Conservation (phyloP, 1,140 invertebrate genomes). For the Lasaia peninsularis region DNA sequence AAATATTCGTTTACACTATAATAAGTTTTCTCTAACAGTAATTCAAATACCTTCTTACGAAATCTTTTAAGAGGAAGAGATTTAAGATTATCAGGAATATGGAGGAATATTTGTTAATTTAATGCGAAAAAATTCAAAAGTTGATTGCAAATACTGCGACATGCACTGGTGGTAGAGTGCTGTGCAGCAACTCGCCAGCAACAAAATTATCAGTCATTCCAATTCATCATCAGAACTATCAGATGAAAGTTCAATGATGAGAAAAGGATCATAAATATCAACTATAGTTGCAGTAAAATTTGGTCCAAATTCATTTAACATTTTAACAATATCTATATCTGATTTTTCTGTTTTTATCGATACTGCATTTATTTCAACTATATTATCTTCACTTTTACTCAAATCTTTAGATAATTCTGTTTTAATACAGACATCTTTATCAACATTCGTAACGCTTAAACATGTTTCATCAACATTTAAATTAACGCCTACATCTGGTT, state of each 20-base stretch:
- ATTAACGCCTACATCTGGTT: too few relatives aligned
- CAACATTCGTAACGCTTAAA: background rate
- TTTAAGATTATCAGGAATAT: too few relatives aligned
- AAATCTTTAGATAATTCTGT: background rate
- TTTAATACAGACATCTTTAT: background rate
- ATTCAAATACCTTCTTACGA: too few relatives aligned
- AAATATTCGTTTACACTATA: too few relatives aligned
- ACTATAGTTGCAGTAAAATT: constrained; percentile 27
- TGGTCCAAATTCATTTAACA: constrained; percentile 33
- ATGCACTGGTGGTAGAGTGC: too few relatives aligned
- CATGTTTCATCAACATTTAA: too few relatives aligned
- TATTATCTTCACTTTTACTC: constrained; percentile 1
- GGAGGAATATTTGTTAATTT: too few relatives aligned
- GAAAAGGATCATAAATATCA: constrained; percentile 42
- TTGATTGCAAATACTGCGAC: too few relatives aligned
- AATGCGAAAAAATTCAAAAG: too few relatives aligned
- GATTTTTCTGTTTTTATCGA: constrained; percentile 30
- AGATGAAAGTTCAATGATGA: constrained; percentile 39
- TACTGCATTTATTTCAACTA: constrained; percentile 3
- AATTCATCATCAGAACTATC: constrained; percentile 38
- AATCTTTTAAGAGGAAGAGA: too few relatives aligned
- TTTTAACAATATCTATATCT: constrained; percentile 25
- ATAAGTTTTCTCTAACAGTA: too few relatives aligned
- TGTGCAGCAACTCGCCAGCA: too few relatives aligned
- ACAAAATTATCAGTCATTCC: background rate